Conservation (phyloP, 2,888 invertebrate species). For the Actias luna region DNA sequence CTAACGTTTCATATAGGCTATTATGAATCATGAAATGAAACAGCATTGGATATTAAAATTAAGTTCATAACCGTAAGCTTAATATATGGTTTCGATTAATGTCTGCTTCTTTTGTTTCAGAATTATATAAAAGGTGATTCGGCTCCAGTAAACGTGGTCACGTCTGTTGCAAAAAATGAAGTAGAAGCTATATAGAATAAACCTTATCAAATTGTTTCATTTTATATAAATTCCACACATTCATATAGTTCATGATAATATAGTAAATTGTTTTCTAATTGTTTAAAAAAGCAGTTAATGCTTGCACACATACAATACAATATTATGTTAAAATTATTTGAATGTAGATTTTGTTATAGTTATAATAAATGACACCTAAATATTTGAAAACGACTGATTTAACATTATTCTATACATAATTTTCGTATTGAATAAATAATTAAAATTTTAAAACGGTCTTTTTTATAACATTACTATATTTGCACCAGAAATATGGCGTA, state of each 20-base stretch:
- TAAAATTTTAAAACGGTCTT: not conserved
- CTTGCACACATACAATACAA: not conserved
- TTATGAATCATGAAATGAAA: no score
- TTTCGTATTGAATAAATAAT: not conserved
- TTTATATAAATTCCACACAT: not conserved
- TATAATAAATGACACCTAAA: not conserved
- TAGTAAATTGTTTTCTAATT: not conserved
- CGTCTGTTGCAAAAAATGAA: conserved; percentile 52
- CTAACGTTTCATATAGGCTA: no score
- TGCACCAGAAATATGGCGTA: not conserved
- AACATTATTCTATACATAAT: not conserved
- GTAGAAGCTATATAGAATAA: conserved; percentile 57
- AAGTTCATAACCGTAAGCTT: not conserved
- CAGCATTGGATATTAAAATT: not conserved
- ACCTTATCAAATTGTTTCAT: conserved; percentile 2
- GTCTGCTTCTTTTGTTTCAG: conserved; percentile 47
- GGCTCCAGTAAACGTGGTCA: conserved; percentile 32
- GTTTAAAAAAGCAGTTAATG: not conserved
- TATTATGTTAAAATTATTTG: not conserved
- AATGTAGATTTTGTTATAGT: not conserved
- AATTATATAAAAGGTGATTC: conserved; percentile 58
- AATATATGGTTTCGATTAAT: not conserved
- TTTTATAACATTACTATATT: not conserved
- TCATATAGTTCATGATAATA: not conserved
- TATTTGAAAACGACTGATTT: conserved; percentile 1